Percentiles rank a stretch among this genome's conserved stretches.
These are phyloP conservation scores for Distichodus sexfasciatus DNA, from an alignment of 2,797 vertebrate species.

Conservation along the genomic window DNA sequence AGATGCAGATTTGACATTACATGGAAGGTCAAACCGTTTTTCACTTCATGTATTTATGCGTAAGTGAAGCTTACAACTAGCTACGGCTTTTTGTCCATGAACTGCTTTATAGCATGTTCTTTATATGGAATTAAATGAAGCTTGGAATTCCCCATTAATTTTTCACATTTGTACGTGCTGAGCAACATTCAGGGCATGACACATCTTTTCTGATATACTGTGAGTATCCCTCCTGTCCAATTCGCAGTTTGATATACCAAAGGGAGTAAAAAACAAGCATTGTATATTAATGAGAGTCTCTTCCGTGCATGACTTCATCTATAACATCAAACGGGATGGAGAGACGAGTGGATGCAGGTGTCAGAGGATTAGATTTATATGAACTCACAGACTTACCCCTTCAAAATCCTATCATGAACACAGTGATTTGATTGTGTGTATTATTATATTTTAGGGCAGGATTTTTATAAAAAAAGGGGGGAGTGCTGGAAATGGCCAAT, in stretches of 20 bases:
- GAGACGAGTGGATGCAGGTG: conserved; percentile 23
- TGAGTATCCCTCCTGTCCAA: neutral
- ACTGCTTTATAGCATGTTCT: neutral
- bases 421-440: neutral
- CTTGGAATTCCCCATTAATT: conserved; percentile 7
- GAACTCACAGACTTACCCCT: neutral
- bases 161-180: neutral
- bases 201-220: conserved; percentile 2
- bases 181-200: neutral
- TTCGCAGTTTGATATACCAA: conserved; percentile 25
- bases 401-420: conserved; percentile 7
- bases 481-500: conserved; percentile 10
- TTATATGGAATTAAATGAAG: conserved; percentile 1
- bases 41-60: conserved; percentile 23
- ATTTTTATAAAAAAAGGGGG: neutral
- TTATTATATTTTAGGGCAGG: neutral
- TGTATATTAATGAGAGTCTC: conserved; percentile 30
- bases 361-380: conserved; percentile 15
- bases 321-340: conserved; percentile 37
- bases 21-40: conserved; percentile 38
- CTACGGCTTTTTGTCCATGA: neutral
- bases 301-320: conserved; percentile 10
- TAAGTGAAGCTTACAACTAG: conserved; percentile 9
- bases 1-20: conserved; percentile 33
- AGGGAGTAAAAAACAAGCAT: conserved; percentile 22